Conservation (phyloP, 2,113 vertebrate genomes). For the Microcebus ravelobensis region DNA sequence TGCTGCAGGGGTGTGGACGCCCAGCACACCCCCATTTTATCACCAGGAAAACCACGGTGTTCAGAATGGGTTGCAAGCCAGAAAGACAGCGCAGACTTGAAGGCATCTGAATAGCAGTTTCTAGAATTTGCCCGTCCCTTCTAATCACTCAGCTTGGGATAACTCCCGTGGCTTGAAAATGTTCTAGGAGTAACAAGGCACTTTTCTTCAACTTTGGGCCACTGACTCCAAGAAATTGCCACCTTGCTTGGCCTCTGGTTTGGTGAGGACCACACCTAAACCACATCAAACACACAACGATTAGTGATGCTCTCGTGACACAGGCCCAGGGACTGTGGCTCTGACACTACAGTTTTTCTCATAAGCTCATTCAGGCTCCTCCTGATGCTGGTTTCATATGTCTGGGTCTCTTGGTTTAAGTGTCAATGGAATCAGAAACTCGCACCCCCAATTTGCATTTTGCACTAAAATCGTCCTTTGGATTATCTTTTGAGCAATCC, state of each 20-base stretch:
- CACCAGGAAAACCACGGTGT: background rate
- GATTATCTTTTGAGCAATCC: background rate
- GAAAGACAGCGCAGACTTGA: background rate
- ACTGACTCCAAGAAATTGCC: background rate
- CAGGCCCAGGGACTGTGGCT: accelerated
- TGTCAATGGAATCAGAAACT: background rate
- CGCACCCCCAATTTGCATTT: background rate
- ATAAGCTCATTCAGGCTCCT: background rate
- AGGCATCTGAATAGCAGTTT: background rate
- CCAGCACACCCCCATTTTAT: background rate
- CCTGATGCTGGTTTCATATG: accelerated
- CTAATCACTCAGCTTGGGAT: background rate
- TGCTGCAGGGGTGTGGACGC: background rate
- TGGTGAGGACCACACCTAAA: background rate
- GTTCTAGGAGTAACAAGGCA: background rate
- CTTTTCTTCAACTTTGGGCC: background rate
- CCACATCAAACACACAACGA: background rate
- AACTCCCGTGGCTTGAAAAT: background rate
- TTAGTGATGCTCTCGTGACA: background rate
- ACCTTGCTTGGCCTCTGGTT: background rate
- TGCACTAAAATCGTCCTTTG: background rate
- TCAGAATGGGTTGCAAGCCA: background rate
- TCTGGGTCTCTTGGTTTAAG: background rate
- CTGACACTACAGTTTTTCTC: background rate
- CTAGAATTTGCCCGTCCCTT: background rate